A percentile compares a stretch with the other conserved stretches of the same genome.
phyloP scores from a whole-genome alignment of 2,113 vertebrate species.

The Ondatra zibethicus region DNA sequence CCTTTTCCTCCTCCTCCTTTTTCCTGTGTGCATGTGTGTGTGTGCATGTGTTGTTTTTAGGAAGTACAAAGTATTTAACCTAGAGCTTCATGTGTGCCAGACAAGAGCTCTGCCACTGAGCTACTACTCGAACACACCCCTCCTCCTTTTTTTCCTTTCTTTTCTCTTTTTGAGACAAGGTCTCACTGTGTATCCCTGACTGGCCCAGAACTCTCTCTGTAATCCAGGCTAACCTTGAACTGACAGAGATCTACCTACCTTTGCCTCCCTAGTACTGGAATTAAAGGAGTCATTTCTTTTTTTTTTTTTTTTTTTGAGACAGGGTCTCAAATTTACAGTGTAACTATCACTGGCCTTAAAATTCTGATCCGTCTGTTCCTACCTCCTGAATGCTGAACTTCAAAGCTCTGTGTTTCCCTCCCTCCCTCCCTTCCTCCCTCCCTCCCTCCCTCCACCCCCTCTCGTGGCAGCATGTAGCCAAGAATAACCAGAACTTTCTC shows the following conservation, averaged over 20 bases:
- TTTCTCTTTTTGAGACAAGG: not conserved
- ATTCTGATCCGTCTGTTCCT: too few species aligned
- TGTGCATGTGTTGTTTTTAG: not conserved
- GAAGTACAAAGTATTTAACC: not conserved
- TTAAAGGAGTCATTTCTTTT: not conserved
- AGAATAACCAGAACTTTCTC: not conserved
- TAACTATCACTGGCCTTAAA: not conserved
- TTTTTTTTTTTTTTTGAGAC: not conserved
- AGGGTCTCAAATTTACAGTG: not conserved
- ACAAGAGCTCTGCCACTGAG: not conserved
- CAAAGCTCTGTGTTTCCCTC: too few species aligned
- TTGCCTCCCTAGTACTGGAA: not conserved
- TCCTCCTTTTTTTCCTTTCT: not conserved
- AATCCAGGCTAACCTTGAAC: not conserved
- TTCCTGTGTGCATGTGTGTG: too few species aligned
- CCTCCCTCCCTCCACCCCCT: not conserved
- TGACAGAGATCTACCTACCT: not conserved
- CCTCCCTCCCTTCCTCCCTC: too few species aligned
- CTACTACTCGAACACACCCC: not conserved
- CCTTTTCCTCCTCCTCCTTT: too few species aligned
- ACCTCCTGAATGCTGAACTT: not conserved
- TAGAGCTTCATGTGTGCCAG: not conserved
- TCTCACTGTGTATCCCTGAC: not conserved
- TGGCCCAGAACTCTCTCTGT: not conserved
- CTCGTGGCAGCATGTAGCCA: not conserved